Base-by-base conservation (phyloP, 2,888 invertebrate genomes). In the Venustoraphidia nigricollis region DNA sequence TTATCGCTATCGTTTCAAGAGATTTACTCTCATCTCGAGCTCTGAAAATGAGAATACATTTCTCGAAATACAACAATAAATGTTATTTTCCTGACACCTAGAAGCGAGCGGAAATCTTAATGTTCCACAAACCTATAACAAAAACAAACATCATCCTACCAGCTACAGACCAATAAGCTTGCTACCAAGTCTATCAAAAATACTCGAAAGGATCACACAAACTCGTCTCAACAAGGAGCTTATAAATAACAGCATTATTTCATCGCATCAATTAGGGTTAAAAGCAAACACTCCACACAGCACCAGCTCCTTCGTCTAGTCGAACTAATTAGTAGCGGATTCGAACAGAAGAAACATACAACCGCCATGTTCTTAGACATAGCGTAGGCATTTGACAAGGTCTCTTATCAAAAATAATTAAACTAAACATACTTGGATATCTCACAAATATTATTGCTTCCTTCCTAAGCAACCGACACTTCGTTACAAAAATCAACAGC, bases 211-310 rank as follows among this genome's bases (percentile, higher is more conserved):
- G 44, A 42, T 53, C 8, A 46, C 56, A 34, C 27, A 50, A 10
- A 37, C 40, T 4, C 36, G 50, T 38, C 34, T 57, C 10, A 35
- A 46, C 8, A 8, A 11, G 8, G 39, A 36, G 14, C 36, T 53
- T 2, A 47, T 46, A 14, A 47, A 38, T 34, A 49, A 51, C 27
- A 39, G 53, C 41, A 37, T 49, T 10, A 36, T 52, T 37, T 48
- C 49, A 36, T 3, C 41, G 8, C 43, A 57, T 34, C 61, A 61
- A 52, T 59, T 57, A 46, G 59, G 60, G 6, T 62, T 62, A 50
- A 37, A 59, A 14, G 43, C 40, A 43, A 46, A 52, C 58, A 58
- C 45, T 54, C 53, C 5, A 60, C 60, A 1, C 51, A 47, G 5
- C 54, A 56, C 34, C 60, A 60, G 48, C 50, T 60, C 10, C 47